Evolutionary conservation across 2,888 invertebrate genomes (phyloP).

Genomic region (Homarus gammarus): DNA sequence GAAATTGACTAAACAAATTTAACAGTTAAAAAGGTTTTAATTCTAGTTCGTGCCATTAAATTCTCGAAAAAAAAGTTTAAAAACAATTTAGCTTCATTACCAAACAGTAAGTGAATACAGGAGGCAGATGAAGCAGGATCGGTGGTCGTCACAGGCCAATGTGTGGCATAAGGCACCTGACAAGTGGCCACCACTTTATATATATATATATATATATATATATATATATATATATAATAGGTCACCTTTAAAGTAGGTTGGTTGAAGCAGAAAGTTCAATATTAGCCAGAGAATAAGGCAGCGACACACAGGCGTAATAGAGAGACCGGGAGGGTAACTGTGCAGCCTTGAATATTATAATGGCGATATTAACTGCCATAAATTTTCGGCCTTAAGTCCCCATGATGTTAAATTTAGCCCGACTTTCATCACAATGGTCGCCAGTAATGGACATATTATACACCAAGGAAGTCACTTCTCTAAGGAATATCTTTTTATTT

Average conservation of each 20-base stretch:
- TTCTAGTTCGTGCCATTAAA: too few species aligned
- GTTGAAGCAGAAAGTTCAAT: slow-evolving; percentile 11
- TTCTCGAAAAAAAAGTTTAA: too few species aligned
- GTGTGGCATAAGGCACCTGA: background rate
- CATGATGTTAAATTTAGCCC: slow-evolving; percentile 30
- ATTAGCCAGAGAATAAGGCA: background rate
- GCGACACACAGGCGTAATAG: background rate
- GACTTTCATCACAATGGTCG: slow-evolving; percentile 34
- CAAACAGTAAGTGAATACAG: too few species aligned
- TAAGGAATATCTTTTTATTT: background rate
- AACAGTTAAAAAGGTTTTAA: too few species aligned
- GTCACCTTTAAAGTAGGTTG: background rate
- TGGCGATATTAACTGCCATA: slow-evolving; percentile 41
- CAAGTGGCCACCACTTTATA: too few species aligned
- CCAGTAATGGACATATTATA: slow-evolving; percentile 52
- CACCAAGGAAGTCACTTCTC: slow-evolving; percentile 13
- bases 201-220: slow-evolving; percentile 39
- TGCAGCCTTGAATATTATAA: slow-evolving; percentile 41
- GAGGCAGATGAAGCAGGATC: background rate
- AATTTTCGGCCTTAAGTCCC: slow-evolving; percentile 36
- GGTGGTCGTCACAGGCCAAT: too few species aligned
- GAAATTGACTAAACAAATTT: too few species aligned
- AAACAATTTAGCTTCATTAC: too few species aligned
- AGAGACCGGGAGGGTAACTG: slow-evolving; percentile 9
- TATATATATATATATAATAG: slow-evolving; percentile 23